These are phyloP conservation scores for Brachystomella parvula DNA, from an alignment of 1,140 invertebrate genomes.

Conservation along the genomic window DNA sequence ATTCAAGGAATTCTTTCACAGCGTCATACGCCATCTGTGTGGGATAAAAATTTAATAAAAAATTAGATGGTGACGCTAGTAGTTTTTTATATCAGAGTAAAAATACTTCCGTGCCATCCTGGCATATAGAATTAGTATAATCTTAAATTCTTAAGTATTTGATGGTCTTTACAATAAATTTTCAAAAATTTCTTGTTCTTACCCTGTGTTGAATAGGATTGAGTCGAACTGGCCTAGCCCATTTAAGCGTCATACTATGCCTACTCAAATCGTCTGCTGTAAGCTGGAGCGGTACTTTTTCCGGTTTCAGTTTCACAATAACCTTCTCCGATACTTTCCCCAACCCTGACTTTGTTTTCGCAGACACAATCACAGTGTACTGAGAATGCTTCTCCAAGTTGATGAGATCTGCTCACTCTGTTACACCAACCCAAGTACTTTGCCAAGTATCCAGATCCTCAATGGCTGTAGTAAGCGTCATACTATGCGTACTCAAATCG, in stretches of 20 bases:
- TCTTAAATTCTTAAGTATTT: no score
- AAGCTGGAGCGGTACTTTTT: constrained; percentile 80
- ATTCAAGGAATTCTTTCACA: constrained; percentile 90
- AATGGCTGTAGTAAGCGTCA: constrained; percentile 84
- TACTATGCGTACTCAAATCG: constrained; percentile 56
- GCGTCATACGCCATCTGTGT: constrained; percentile 76
- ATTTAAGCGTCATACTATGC: constrained; percentile 69
- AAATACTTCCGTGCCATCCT: no score
- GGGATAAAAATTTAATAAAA: not conserved
- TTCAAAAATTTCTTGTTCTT: constrained; percentile 18
- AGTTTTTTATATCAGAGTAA: no score
- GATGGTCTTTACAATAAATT: no score
- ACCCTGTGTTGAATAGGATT: constrained; percentile 80
- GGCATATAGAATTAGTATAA: no score
- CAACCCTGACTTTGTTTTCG: constrained; percentile 59
- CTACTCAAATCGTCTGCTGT: constrained; percentile 67
- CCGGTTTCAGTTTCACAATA: constrained; percentile 78
- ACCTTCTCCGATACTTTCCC: constrained; percentile 55
- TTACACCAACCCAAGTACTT: constrained; percentile 71
- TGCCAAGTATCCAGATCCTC: constrained; percentile 88
- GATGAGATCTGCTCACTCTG: constrained; percentile 79
- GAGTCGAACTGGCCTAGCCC: constrained; percentile 82
- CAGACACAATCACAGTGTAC: constrained; percentile 86
- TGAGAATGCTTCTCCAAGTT: constrained; percentile 83
- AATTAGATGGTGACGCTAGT: not conserved